phyloP scores from a whole-genome alignment of 2,113 vertebrate species.

The Mionectes macconnelli region DNA sequence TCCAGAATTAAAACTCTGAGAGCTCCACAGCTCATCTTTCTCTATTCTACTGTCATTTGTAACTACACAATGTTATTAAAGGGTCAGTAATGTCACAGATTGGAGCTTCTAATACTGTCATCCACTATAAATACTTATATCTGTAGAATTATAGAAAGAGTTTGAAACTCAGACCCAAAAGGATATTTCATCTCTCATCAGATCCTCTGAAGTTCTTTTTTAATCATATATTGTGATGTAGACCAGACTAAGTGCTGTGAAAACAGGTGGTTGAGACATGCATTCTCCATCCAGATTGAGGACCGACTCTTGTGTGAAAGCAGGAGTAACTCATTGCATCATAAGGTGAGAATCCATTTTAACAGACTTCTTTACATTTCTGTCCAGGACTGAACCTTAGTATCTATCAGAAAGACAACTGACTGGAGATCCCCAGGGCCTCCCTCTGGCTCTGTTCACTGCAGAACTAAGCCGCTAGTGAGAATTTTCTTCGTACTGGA shows the following conservation, averaged over 20 bases:
- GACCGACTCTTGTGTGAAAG: background rate
- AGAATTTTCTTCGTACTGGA: background rate
- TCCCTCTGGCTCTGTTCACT: background rate
- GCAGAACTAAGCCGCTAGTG: background rate
- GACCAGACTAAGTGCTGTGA: background rate
- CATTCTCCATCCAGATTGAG: background rate
- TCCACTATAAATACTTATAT: background rate
- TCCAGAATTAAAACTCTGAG: background rate
- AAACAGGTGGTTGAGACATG: background rate
- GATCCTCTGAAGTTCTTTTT: background rate
- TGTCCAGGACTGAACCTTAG: background rate
- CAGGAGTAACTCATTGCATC: background rate
- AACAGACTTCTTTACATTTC: background rate
- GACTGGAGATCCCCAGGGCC: accelerated
- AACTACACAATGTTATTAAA: background rate
- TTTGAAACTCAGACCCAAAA: background rate
- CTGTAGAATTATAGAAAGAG: background rate
- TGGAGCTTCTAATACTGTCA: background rate
- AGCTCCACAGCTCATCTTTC: background rate
- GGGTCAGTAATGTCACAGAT: background rate
- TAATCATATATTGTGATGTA: accelerated
- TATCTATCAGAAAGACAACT: background rate
- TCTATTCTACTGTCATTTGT: background rate
- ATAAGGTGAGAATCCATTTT: background rate
- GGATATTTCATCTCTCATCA: background rate